Evolutionary conservation across 2,888 invertebrate genomes (phyloP), one percentile per base, ranked within the genome.

Genomic region (Cosmia trapezina): DNA sequence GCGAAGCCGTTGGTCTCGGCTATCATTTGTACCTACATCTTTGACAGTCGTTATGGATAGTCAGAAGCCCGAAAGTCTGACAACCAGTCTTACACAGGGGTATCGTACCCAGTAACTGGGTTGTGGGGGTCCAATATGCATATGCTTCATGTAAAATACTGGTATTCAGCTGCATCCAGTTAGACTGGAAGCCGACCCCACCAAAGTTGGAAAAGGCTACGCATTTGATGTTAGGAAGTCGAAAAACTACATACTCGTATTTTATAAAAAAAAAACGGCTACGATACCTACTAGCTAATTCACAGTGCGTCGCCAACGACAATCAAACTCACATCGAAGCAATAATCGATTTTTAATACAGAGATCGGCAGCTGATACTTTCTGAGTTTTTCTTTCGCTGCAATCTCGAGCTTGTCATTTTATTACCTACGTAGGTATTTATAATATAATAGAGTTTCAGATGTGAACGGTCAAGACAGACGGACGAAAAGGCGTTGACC

Each of bases 401-500:
- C 47, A 17, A 75, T 73, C 63, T 71, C 59, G 59, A 73, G 69
- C 70, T 77, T 78, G 76, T 83, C 68, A 78, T 76, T 83, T 83
- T 78, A 81, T 76, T 76, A n/a, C n/a, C n/a, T n/a, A 74, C 37
- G 56, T 76, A 81, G 73, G 41, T 73, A 81, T 62, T 37, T 73
- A 75, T 70, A 78, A 77, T 77, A 81, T 73, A 78, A 79, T 74
- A 82, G 78, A 85, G 70, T 71, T 84, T 84, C 65, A 72, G 78
- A 86, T 81, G 72, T 65, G 81, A 81, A 78, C 78, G 73, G 71
- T 60, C 68, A 73, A 76, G 56, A 59, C 66, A 69, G 75, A 66
- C 70, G 65, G 63, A 71, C 61, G 57, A 61, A 49, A 67, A 83
- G 86, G 17, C 83, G 61, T 84, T 86, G 86, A 86, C 85, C 86